A percentile compares a stretch with the other conserved stretches of the same genome.
Conservation (phyloP, 2,113 vertebrate species). For the Lepus americanus region DNA sequence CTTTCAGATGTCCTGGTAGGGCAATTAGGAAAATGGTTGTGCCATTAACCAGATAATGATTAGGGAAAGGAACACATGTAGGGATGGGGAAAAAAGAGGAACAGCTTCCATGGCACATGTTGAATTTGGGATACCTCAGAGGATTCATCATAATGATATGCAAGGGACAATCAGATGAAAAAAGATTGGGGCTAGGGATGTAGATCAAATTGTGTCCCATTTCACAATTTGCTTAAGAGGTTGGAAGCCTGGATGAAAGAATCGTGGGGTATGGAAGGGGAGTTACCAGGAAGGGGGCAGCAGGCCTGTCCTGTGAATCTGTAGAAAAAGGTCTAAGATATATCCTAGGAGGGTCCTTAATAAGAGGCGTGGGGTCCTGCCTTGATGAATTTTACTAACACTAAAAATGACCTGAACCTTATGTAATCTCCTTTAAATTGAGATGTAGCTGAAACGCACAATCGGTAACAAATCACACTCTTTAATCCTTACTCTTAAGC, state of each 20-base stretch:
- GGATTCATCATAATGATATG: neutral
- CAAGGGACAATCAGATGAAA: neutral
- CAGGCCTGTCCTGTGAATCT: no score
- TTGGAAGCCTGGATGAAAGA: neutral
- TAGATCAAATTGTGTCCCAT: neutral
- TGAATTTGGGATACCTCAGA: neutral
- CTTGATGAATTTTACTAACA: neutral
- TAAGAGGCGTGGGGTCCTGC: neutral
- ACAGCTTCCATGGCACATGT: accelerated
- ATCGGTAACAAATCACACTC: neutral
- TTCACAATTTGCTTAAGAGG: neutral
- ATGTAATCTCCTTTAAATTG: neutral
- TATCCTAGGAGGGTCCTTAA: neutral
- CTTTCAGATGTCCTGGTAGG: neutral
- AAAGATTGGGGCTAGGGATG: neutral
- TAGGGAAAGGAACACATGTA: neutral
- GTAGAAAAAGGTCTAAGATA: neutral
- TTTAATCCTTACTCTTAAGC: neutral
- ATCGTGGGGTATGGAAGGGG: neutral
- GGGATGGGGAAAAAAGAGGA: neutral
- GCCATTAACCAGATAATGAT: neutral
- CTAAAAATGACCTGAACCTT: neutral
- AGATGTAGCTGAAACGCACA: neutral
- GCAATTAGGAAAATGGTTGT: neutral
- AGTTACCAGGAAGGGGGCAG: neutral